Conservation (phyloP, 2,113 vertebrate species). For the Mustela nigripes region DNA sequence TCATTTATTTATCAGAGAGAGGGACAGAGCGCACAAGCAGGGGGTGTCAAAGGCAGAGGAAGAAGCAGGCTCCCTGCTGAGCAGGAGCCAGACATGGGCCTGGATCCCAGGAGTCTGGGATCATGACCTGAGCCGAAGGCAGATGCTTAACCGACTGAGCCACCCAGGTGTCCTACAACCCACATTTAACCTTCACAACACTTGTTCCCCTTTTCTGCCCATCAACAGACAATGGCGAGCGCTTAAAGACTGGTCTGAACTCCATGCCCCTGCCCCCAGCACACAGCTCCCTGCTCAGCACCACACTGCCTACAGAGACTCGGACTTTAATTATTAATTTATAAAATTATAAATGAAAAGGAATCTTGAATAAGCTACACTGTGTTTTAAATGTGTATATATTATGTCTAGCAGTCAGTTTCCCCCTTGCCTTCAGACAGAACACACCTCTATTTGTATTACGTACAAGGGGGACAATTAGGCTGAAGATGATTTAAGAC, state of each 20-base stretch:
- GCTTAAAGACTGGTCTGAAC: fast-evolving
- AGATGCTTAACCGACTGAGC: too few species aligned
- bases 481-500: not conserved
- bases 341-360: not conserved
- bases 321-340: not conserved
- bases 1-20: too few species aligned
- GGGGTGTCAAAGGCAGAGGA: too few species aligned
- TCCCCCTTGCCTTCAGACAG: not conserved
- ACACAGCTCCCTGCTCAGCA: too few species aligned
- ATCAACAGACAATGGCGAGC: not conserved
- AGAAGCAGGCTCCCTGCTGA: too few species aligned
- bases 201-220: not conserved
- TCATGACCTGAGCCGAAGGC: too few species aligned
- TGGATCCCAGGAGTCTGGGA: too few species aligned
- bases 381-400: not conserved
- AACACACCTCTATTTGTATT: not conserved
- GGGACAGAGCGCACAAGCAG: too few species aligned
- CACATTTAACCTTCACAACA: constrained; percentile 34
- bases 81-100: too few species aligned
- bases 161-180: not conserved
- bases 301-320: not conserved
- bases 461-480: not conserved
- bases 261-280: not conserved
- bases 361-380: not conserved
- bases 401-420: not conserved